Conservation (phyloP, 2,888 invertebrate genomes). For the Tipula lateralis region DNA sequence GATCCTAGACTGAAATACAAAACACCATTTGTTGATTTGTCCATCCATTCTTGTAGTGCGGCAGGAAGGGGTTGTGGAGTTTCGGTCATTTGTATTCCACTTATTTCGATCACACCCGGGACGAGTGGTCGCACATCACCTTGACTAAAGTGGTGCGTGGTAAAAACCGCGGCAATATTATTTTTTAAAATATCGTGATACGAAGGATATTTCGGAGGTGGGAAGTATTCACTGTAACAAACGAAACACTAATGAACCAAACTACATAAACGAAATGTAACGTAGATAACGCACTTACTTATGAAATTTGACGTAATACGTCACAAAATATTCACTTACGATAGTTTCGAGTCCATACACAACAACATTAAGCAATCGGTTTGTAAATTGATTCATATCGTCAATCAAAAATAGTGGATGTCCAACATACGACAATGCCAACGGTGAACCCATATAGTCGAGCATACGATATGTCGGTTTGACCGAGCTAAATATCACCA, state of each 20-base stretch:
- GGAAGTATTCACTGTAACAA: background rate
- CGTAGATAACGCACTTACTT: background rate
- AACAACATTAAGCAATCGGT: background rate
- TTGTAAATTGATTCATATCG: background rate
- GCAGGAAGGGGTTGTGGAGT: conserved; percentile 41
- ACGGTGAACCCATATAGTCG: background rate
- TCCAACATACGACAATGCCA: background rate
- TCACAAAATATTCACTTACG: background rate
- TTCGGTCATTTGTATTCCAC: conserved; percentile 46
- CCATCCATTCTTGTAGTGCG: conserved; percentile 44
- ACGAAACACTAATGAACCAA: background rate
- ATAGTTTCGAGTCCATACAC: background rate
- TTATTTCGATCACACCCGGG: conserved; percentile 49
- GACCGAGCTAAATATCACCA: conserved; percentile 34
- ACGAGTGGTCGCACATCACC: conserved; percentile 45
- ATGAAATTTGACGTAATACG: background rate
- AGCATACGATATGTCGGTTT: background rate
- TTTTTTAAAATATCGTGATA: conserved; percentile 39
- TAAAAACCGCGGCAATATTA: conserved; percentile 42
- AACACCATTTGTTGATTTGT: conserved; percentile 48
- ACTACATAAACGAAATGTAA: background rate
- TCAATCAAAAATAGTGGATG: background rate
- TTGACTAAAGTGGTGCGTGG: conserved; percentile 45
- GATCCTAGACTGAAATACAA: conserved; percentile 52
- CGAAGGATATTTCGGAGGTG: conserved; percentile 31